Evolutionary conservation across 2,888 invertebrate species (phyloP), one percentile per base, ranked within the genome.

Genomic region (Boloria euphrosyne): DNA sequence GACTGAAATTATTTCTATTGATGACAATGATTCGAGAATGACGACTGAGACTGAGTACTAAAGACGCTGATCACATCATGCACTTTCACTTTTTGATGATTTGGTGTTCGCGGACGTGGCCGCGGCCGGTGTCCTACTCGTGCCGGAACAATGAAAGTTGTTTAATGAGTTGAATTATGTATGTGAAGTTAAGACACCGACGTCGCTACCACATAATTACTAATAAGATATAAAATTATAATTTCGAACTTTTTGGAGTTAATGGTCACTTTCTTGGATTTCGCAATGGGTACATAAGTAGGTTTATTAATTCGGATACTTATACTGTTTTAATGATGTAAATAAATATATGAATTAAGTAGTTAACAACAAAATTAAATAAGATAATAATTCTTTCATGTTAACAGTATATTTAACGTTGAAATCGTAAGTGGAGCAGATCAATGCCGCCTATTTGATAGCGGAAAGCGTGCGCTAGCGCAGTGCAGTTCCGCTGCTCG

Each of bases 11-110:
- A 52, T 62, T 53, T 65, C 58, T 59, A 62, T 65, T 49, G 57
- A 60, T 52, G 62, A 68, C 62, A 62, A 60, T 50, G 46, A 54
- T 66, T 65, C 64, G 59, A 38, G 53, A 52, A 59, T 57, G 61
- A 69, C 67, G 72, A 73, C 69, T n/a, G n/a, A n/a, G n/a, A n/a
- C 71, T 73, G 69, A 69, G 71, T 70, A 69, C 72, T 73, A 69
- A 76, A 66, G 78, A 76, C 77, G 79, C 76, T 80, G 84, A 86
- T 87, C 88, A 83, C 85, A 85, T 85, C 81, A 84, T 81, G 69
- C 65, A 90, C 90, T 91, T 91, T 90, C 90, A 90, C 90, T 90
- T 90, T 90, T 87, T 80, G 63, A 75, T 82, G 82, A 86, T 89
- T 88, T 88, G 82, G 86, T 69, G 68, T 64, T 85, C 82, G 76